Evolutionary conservation across 1,140 invertebrate genomes (phyloP).

Genomic region (Thereuonema tuberculata): DNA sequence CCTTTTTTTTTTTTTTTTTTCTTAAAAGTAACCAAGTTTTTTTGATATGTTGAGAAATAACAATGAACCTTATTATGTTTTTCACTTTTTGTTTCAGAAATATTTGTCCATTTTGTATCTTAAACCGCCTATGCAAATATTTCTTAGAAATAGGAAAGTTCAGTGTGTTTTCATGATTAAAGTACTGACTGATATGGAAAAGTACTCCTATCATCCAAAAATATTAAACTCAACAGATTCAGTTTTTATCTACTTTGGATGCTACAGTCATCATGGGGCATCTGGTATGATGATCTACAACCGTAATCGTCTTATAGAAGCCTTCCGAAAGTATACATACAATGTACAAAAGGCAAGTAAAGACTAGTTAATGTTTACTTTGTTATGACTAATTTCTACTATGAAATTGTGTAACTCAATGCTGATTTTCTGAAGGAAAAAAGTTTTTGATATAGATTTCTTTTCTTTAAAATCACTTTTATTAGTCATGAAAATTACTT

Average conservation of each 20-base stretch:
- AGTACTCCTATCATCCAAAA: neutral
- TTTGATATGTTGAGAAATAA: too few relatives aligned
- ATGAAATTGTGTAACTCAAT: too few relatives aligned
- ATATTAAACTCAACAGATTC: neutral
- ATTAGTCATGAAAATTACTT: too few relatives aligned
- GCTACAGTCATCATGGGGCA: neutral
- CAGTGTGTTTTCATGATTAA: neutral
- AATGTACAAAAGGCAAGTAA: neutral
- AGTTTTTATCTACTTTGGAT: neutral
- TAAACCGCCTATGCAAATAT: neutral
- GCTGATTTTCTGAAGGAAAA: too few relatives aligned
- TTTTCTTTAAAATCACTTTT: too few relatives aligned
- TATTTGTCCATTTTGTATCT: conserved; percentile 1
- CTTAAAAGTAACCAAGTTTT: too few relatives aligned
- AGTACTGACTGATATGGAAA: neutral
- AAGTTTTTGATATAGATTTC: too few relatives aligned
- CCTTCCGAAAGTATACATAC: conserved; percentile 1
- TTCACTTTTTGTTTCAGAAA: neutral
- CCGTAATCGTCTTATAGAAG: neutral
- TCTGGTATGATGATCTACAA: neutral
- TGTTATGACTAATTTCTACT: too few relatives aligned
- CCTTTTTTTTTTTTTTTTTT: too few relatives aligned
- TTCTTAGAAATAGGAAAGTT: neutral
- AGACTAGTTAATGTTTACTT: too few relatives aligned
- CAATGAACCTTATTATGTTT: too few relatives aligned